These are phyloP conservation scores for Prenolepis imparis DNA, from an alignment of 2,888 invertebrate genomes.

Conservation along the genomic window DNA sequence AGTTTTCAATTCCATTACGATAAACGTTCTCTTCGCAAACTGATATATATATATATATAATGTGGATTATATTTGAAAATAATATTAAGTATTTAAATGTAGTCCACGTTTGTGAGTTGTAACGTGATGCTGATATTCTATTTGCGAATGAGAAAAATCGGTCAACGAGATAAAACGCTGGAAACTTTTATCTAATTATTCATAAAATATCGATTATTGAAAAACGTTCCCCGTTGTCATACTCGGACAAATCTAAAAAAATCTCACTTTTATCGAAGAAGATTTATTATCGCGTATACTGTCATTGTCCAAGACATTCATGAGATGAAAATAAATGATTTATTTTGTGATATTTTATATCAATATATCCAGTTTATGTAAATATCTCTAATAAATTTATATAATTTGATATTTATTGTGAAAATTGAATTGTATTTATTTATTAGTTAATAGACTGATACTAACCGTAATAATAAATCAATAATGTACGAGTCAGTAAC, in stretches of 20 bases:
- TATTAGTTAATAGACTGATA: background rate
- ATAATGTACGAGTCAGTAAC: background rate
- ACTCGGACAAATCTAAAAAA: background rate
- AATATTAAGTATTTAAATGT: conserved; percentile 35
- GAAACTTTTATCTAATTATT: conserved; percentile 39
- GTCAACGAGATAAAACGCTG: conserved; percentile 6
- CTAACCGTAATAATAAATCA: background rate
- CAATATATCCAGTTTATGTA: background rate
- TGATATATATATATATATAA: conserved; percentile 4
- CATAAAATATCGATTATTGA: conserved; percentile 32
- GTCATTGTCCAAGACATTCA: background rate
- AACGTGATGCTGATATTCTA: conserved; percentile 22
- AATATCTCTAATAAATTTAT: conserved; percentile 9
- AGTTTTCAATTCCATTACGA: conserved; percentile 5
- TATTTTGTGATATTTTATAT: background rate
- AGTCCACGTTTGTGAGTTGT: background rate
- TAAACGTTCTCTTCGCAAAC: background rate
- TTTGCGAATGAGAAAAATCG: conserved; percentile 12
- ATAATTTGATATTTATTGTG: conserved; percentile 16
- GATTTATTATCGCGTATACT: background rate
- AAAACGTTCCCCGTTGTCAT: conserved; percentile 6
- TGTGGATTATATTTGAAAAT: conserved; percentile 47
- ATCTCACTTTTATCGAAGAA: background rate
- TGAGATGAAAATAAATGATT: background rate
- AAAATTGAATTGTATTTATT: conserved; percentile 10